Evolutionary conservation across 2,888 invertebrate genomes (phyloP), one percentile per base, ranked within the genome.

Genomic region (Drosophila diplacantha): DNA sequence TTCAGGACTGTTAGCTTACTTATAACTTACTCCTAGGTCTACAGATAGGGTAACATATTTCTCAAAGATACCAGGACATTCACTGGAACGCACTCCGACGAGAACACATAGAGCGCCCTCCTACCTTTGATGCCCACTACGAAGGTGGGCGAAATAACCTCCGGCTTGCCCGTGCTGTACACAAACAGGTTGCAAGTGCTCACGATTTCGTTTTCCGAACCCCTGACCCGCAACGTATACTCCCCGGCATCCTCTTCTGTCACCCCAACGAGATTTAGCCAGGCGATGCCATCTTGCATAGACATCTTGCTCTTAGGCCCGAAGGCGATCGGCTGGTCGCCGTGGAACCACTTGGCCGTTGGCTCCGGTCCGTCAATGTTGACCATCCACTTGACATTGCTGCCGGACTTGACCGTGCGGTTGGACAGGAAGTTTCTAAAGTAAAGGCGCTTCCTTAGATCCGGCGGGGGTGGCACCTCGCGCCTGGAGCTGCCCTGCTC

Each of bases 351-450:
- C 50, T 92, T 91, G 5, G 94, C 90, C 31, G 90, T 89, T 31
- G 94, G 92, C 57, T 94, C 93, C 0, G 92, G 91, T 2, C 94
- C 93, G 52, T 95, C 89, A 18, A 95, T 92, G 71, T 93, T 94
- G 75, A 95, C 95, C 18, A 94, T 94, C 70, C 96, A 89, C 87
- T 94, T 93, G 12, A 95, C 92, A 68, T 93, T 90, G 22, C 93
- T 93, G 5, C 94, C 93, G 77, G 91, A 91, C 0, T 93, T 91
- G 3, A 94, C 93, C 2, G 93, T 93, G 75, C 94, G 91, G 81
- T 95, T 94, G 0, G 93, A 92, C 37, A 96, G 88, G 75, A 91
- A 91, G 20, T 94, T 94, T 39, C 93, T 93, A 85, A 96, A 96
- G 67, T 87, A 86, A 3, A 88, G 61, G 12, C 74, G 84, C 66